A percentile compares a stretch with the other conserved stretches of the same genome.
These are phyloP conservation scores for Calypte anna DNA, from an alignment of 2,113 vertebrate genomes.

Conservation along the genomic window DNA sequence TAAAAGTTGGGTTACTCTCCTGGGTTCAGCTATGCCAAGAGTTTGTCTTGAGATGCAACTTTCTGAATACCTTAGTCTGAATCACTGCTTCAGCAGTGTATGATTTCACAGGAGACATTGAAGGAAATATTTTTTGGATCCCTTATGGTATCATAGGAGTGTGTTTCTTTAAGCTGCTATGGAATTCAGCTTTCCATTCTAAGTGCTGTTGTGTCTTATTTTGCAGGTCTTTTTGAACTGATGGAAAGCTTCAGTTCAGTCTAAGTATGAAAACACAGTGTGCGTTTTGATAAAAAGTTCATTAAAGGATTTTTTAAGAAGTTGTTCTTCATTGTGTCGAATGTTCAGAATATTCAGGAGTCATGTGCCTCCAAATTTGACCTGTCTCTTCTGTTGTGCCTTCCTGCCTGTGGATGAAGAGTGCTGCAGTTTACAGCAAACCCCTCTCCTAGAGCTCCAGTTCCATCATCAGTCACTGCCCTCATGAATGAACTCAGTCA, in stretches of 20 bases:
- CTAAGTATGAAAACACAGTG: not conserved
- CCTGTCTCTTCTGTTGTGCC: not conserved
- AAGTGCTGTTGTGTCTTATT: not conserved
- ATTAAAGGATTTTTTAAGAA: not conserved
- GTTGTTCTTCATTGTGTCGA: not conserved
- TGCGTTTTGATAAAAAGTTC: not conserved
- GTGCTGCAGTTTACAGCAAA: not conserved
- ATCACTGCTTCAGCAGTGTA: not conserved
- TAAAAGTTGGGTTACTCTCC: not conserved
- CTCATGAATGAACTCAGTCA: not conserved
- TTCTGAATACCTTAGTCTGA: not conserved
- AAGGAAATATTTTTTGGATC: not conserved
- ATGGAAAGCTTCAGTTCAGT: not conserved
- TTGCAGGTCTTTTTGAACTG: not conserved
- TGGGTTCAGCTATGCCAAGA: not conserved
- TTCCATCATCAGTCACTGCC: not conserved
- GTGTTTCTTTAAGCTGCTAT: not conserved
- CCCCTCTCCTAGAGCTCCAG: not conserved
- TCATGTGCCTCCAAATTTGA: fast-evolving
- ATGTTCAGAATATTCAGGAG: not conserved
- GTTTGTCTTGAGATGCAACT: not conserved
- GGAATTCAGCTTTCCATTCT: not conserved
- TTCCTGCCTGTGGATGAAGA: not conserved
- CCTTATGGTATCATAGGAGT: not conserved
- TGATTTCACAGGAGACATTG: not conserved